These are phyloP conservation scores for Ceratosolen solmsi DNA, from an alignment of 1,140 invertebrate species.

Conservation along the genomic window DNA sequence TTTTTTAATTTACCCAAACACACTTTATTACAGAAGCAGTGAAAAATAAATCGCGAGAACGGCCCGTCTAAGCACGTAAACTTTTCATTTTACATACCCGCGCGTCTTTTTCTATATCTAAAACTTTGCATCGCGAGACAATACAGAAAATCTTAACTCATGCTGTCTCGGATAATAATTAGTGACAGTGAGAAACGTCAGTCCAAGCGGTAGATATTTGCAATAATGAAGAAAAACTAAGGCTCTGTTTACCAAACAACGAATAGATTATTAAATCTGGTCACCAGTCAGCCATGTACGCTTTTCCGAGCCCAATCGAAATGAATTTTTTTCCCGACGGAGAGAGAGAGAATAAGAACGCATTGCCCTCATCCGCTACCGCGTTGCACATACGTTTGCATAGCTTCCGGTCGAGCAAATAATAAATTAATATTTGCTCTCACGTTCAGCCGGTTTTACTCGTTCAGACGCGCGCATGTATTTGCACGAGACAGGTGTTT, in stretches of 20 bases:
- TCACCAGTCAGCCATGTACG: too few relatives aligned
- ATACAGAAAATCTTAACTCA: background rate
- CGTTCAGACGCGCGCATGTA: conserved; percentile 27
- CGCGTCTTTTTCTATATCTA: too few relatives aligned
- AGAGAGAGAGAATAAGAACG: background rate
- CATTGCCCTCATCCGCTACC: background rate
- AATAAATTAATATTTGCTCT: conserved; percentile 66
- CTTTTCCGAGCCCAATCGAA: too few relatives aligned
- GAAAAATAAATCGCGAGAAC: background rate
- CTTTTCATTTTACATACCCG: too few relatives aligned
- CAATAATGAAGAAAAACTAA: background rate
- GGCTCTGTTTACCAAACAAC: background rate
- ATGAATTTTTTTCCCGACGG: too few relatives aligned
- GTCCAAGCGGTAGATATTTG: background rate
- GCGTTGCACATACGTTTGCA: conserved; percentile 53
- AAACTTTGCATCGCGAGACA: background rate
- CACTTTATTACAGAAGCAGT: background rate
- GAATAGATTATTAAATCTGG: too few relatives aligned
- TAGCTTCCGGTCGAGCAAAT: conserved; percentile 69
- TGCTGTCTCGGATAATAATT: background rate
- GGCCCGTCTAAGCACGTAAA: too few relatives aligned
- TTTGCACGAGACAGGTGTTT: conserved; percentile 47
- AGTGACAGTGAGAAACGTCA: background rate
- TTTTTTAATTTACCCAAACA: background rate
- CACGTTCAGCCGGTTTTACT: conserved; percentile 54